These are phyloP conservation scores for Vanessa tameamea DNA, from an alignment of 1,140 invertebrate species.

Conservation along the genomic window DNA sequence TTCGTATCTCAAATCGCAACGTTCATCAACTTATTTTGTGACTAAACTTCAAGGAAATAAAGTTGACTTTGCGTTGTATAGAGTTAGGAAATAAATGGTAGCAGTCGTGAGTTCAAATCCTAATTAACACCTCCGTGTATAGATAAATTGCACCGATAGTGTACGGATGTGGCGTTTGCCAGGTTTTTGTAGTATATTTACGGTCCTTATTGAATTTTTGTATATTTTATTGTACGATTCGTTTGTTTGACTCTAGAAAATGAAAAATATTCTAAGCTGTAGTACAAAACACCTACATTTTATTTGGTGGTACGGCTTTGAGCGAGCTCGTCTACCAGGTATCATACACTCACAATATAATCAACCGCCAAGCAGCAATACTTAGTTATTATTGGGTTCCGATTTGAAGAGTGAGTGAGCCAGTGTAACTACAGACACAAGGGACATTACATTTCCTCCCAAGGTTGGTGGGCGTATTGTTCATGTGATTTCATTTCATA, in stretches of 20 bases:
- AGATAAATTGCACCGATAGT: conserved; percentile 74
- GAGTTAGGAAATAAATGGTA: conserved; percentile 53
- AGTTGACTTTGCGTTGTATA: conserved; percentile 38
- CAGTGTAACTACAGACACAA: too few species aligned
- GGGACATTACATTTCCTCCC: too few species aligned
- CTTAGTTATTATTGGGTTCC: too few species aligned
- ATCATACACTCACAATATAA: too few species aligned
- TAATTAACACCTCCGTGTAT: conserved; percentile 74
- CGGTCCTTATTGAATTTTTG: conserved; percentile 30
- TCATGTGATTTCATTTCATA: too few species aligned
- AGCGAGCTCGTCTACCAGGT: too few species aligned
- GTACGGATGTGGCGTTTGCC: conserved; percentile 53
- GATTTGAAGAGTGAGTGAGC: too few species aligned
- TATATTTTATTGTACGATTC: conserved; percentile 8
- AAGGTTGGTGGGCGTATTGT: too few species aligned
- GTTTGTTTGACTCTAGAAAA: not conserved
- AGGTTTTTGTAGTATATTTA: conserved; percentile 45
- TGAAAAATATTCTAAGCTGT: not conserved
- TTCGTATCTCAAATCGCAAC: conserved; percentile 63
- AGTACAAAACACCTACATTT: not conserved
- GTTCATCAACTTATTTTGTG: conserved; percentile 15
- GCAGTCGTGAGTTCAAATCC: conserved; percentile 74
- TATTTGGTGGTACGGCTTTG: too few species aligned
- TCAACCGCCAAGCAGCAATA: too few species aligned
- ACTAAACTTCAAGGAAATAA: conserved; percentile 28